A percentile compares a stretch with the other conserved stretches of the same genome.
phyloP scores from a whole-genome alignment of 1,140 invertebrate genomes.

The Drosophila kanapiae region DNA sequence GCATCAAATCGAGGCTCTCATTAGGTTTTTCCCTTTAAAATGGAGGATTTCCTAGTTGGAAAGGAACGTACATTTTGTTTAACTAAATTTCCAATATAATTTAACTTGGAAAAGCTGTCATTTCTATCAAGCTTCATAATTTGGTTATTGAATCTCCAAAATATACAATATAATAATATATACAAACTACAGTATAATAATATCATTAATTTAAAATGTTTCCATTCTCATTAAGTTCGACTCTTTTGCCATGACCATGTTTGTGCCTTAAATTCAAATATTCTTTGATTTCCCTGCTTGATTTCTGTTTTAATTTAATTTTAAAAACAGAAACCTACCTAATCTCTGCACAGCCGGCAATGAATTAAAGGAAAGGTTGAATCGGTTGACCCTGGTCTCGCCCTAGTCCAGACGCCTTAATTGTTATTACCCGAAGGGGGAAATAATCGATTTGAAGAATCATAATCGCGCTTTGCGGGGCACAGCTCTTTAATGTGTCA shows the following conservation, averaged over 20 bases:
- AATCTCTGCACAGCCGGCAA: neutral
- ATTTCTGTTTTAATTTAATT: neutral
- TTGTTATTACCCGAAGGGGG: slow-evolving; percentile 25
- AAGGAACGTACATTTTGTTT: neutral
- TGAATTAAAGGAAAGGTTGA: neutral
- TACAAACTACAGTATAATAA: too few species aligned
- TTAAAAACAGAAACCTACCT: neutral
- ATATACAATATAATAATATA: too few species aligned
- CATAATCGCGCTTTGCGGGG: slow-evolving; percentile 14
- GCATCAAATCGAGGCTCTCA: neutral
- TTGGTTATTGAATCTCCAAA: too few species aligned
- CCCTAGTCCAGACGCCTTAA: slow-evolving; percentile 34
- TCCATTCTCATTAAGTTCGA: too few species aligned
- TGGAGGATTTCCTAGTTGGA: neutral
- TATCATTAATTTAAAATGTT: too few species aligned
- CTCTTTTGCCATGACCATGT: too few species aligned
- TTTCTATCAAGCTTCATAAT: too few species aligned
- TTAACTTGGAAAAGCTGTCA: too few species aligned
- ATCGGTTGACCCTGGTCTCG: neutral
- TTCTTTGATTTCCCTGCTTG: neutral
- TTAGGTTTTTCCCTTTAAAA: neutral
- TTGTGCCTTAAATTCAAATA: too few species aligned
- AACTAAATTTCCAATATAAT: neutral
- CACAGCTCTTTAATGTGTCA: slow-evolving; percentile 40
- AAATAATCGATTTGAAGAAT: slow-evolving; percentile 35